phyloP scores from a whole-genome alignment of 2,113 vertebrate species.

The Stictonetta naevosa region DNA sequence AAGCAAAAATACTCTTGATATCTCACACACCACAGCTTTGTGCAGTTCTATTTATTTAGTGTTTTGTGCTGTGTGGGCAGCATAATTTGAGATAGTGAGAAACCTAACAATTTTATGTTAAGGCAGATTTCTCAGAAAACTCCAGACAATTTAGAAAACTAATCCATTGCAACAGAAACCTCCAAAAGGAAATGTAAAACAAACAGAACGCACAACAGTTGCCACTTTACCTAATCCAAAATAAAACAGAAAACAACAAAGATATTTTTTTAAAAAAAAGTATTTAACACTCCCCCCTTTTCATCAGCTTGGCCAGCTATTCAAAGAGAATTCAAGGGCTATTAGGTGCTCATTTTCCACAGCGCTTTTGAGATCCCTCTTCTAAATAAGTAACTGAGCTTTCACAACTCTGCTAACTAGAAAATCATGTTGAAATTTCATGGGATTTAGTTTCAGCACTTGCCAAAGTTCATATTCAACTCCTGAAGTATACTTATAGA shows the following conservation, averaged over 20 bases:
- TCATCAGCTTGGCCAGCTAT: neutral
- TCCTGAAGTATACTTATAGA: neutral
- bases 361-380: neutral
- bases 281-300: neutral
- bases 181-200: neutral
- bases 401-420: neutral
- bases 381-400: neutral
- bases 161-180: neutral
- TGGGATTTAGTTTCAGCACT: neutral
- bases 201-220: neutral
- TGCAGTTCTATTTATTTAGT: neutral
- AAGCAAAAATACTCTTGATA: neutral
- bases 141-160: constrained; percentile 17
- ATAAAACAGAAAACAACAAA: neutral
- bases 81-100: neutral
- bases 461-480: neutral
- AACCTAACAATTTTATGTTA: constrained; percentile 32
- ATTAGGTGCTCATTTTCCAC: neutral
- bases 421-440: neutral
- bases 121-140: constrained; percentile 10
- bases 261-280: neutral
- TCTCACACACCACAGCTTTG: neutral
- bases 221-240: neutral
- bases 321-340: neutral
- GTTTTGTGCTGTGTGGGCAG: neutral